Conservation (phyloP, 1,140 invertebrate genomes). For the Drosophila burlai region DNA sequence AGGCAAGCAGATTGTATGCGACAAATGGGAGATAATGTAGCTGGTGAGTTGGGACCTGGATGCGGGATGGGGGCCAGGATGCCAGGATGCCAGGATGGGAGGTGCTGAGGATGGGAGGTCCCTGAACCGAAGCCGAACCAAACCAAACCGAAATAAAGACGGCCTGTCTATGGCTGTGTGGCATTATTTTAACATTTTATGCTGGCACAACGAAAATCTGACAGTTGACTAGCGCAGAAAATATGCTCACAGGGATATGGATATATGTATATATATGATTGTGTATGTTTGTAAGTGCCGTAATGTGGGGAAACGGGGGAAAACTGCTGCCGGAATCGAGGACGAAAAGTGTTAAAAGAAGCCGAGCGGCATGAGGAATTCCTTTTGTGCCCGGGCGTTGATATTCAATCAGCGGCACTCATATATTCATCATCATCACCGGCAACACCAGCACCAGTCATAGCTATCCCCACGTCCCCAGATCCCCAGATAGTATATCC, state of each 20-base stretch:
- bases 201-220: constrained; percentile 83
- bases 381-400: constrained; percentile 55
- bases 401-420: constrained; percentile 78
- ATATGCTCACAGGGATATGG: constrained; percentile 63
- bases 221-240: constrained; percentile 81
- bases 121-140: constrained; percentile 20
- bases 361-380: constrained; percentile 52
- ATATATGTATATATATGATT: background rate
- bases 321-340: constrained; percentile 73
- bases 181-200: constrained; percentile 84
- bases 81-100: background rate
- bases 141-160: constrained; percentile 62
- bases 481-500: constrained; percentile 7
- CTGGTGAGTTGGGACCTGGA: constrained; percentile 56
- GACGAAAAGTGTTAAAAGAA: constrained; percentile 72
- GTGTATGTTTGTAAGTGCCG: background rate
- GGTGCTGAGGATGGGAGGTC: constrained; percentile 17
- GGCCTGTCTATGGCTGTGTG: constrained; percentile 66
- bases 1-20: constrained; percentile 79
- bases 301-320: constrained; percentile 24
- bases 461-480: constrained; percentile 4
- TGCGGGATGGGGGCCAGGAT: constrained; percentile 15
- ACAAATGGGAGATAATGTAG: constrained; percentile 83
- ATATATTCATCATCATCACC: constrained; percentile 71
- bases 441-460: constrained; percentile 24